A percentile compares a stretch with the other conserved stretches of the same genome.
Conservation (phyloP, 2,113 vertebrate species). For the Tylochromis polylepis region DNA sequence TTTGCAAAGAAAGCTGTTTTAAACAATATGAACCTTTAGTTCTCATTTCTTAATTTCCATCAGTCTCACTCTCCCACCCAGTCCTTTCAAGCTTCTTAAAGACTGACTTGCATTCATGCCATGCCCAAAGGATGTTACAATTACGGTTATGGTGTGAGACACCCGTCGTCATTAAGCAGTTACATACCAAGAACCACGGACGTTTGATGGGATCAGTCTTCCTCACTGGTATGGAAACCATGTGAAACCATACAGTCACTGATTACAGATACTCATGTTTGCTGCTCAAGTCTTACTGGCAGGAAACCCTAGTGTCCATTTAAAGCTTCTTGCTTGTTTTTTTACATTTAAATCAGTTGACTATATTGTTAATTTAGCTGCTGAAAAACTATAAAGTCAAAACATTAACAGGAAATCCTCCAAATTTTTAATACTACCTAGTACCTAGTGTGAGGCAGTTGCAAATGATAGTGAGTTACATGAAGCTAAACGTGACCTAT, state of each 20-base stretch:
- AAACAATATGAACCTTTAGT: background rate
- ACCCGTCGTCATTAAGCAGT: background rate
- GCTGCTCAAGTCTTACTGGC: background rate
- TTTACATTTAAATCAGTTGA: background rate
- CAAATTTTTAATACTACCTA: background rate
- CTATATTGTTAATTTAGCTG: background rate
- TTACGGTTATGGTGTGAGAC: background rate
- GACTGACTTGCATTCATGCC: conserved; percentile 21
- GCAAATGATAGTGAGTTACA: background rate
- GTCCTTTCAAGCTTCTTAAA: background rate
- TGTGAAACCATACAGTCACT: background rate
- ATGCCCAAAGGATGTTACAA: background rate
- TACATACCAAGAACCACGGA: background rate
- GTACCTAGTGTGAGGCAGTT: background rate
- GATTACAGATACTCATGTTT: conserved; percentile 15
- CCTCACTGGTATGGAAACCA: conserved; percentile 13
- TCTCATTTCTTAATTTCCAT: background rate
- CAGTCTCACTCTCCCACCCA: background rate
- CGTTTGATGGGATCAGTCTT: background rate
- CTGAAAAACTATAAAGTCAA: background rate
- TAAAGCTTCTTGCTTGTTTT: background rate
- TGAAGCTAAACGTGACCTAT: background rate
- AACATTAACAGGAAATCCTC: background rate
- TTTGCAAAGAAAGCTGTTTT: background rate
- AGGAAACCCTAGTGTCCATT: background rate